These are phyloP conservation scores for Cinclus mexicanus DNA, from an alignment of 2,113 vertebrate genomes.

Conservation along the genomic window DNA sequence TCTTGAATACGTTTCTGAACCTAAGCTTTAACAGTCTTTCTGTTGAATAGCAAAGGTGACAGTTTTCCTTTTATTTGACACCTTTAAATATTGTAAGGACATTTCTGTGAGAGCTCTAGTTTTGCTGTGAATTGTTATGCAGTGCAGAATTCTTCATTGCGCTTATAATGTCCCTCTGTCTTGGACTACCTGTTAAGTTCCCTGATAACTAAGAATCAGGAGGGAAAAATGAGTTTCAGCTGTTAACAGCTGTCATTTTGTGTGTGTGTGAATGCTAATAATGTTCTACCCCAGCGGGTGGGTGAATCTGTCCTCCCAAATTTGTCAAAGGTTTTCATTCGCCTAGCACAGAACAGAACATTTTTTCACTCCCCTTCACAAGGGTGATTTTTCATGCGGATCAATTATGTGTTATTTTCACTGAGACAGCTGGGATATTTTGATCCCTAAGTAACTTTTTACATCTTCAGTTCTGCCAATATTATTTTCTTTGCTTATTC, in stretches of 20 bases:
- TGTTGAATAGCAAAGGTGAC: background rate
- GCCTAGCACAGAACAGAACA: background rate
- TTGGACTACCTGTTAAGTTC: background rate
- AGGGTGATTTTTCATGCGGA: background rate
- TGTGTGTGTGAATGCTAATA: background rate
- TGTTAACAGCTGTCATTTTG: background rate
- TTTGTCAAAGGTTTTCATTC: background rate
- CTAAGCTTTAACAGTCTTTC: background rate
- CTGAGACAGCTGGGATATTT: background rate
- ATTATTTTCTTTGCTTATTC: background rate
- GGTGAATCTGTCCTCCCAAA: background rate
- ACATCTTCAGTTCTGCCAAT: background rate
- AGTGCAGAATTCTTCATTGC: background rate
- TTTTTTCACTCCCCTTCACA: background rate
- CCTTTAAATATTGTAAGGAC: background rate
- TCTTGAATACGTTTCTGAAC: background rate
- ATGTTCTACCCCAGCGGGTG: background rate
- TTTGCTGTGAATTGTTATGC: background rate
- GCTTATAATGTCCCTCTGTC: background rate
- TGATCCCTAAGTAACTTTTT: background rate
- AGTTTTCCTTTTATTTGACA: background rate
- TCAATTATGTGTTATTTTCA: background rate
- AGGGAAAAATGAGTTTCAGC: background rate
- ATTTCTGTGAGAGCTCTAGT: background rate
- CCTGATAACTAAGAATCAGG: background rate